Conservation (phyloP, 2,113 vertebrate species). For the Lamprotornis superbus region DNA sequence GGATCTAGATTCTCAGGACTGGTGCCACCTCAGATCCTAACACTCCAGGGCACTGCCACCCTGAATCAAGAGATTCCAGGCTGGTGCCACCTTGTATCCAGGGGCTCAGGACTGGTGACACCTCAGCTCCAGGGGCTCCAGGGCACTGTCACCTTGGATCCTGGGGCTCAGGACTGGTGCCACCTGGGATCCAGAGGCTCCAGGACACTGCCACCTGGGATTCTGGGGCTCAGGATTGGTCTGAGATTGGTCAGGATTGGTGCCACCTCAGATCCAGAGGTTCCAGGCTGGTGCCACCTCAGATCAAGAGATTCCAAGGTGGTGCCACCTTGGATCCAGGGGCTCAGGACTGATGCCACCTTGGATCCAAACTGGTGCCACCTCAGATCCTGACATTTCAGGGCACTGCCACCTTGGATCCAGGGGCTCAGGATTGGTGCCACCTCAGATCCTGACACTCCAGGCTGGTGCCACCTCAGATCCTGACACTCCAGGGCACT, state of each 20-base stretch:
- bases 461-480: too few species aligned
- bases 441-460: neutral
- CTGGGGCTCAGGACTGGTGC: too few species aligned
- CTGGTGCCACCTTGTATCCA: neutral
- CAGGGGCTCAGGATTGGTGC: neutral
- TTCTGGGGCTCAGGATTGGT: too few species aligned
- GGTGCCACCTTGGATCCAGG: too few species aligned
- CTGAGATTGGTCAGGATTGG: too few species aligned
- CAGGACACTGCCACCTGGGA: too few species aligned
- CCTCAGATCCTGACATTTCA: neutral
- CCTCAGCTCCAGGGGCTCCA: neutral
- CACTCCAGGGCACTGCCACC: too few species aligned
- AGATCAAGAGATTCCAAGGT: too few species aligned
- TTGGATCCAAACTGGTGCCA: neutral
- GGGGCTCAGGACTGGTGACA: rapidly evolving
- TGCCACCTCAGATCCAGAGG: neutral
- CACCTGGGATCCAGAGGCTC: neutral
- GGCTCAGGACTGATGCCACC: neutral
- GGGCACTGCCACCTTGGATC: neutral
- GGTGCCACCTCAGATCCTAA: too few species aligned
- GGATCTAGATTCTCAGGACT: neutral
- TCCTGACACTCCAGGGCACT: too few species aligned
- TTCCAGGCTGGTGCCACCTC: too few species aligned
- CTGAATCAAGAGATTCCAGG: too few species aligned
- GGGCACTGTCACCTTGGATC: neutral